phyloP scores from a whole-genome alignment of 2,113 vertebrate species.

The Cygnus buccinator region DNA sequence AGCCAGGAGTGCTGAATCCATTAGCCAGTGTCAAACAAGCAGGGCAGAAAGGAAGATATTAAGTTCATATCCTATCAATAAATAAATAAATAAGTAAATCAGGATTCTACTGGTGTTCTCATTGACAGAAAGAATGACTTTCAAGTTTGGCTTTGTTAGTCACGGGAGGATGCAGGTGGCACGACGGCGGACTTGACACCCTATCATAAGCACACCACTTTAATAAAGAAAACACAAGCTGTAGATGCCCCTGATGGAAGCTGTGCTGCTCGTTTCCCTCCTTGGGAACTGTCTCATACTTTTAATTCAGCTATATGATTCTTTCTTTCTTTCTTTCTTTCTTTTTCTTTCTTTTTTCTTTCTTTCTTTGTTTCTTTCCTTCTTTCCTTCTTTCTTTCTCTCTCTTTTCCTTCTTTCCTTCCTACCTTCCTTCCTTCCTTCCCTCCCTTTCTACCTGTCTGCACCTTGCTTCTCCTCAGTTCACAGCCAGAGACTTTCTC shows the following conservation, averaged over 20 bases:
- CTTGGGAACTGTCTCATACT: neutral
- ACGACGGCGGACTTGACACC: neutral
- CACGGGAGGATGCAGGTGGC: neutral
- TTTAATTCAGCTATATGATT: neutral
- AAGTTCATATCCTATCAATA: neutral
- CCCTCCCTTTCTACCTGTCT: neutral
- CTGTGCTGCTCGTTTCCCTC: neutral
- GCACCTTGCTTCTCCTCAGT: neutral
- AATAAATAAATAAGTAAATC: neutral
- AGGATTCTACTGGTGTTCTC: neutral
- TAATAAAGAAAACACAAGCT: neutral
- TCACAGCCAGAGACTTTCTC: neutral
- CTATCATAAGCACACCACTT: accelerated
- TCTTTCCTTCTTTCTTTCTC: no score
- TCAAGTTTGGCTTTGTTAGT: accelerated
- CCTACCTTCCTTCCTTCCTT: no score
- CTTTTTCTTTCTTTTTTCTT: no score
- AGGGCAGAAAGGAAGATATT: neutral
- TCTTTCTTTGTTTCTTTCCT: no score
- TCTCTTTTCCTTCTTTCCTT: no score
- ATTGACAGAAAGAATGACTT: neutral
- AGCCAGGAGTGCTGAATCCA: accelerated
- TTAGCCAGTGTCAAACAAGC: neutral
- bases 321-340: neutral
- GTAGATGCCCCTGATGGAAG: neutral